Conservation (phyloP, 1,140 invertebrate species). For the Ostrea edulis region DNA sequence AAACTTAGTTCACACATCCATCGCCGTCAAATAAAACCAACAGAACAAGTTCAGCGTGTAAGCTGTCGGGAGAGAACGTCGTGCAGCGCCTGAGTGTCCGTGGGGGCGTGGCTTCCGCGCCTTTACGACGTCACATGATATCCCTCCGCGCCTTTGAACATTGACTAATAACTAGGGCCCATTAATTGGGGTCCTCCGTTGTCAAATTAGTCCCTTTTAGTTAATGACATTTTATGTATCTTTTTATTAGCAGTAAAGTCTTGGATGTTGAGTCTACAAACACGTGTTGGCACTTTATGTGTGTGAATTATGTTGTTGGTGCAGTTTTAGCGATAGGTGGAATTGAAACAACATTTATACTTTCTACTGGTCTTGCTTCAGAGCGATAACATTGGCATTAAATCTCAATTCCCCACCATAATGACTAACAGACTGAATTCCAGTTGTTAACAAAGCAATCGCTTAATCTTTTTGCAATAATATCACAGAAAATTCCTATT, state of each 20-base stretch:
- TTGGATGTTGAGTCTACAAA: conserved; percentile 43
- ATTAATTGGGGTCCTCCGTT: conserved; percentile 60
- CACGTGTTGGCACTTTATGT: conserved; percentile 46
- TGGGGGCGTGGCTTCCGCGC: conserved; percentile 47
- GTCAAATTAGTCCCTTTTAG: conserved; percentile 60
- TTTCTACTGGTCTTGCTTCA: conserved; percentile 1
- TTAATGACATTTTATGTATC: conserved; percentile 59
- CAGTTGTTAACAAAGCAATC: background rate
- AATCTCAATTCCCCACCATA: conserved; percentile 18
- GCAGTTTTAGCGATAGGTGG: conserved; percentile 48
- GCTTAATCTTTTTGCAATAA: background rate
- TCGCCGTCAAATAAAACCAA: conserved; percentile 45
- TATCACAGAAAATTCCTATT: too few species aligned
- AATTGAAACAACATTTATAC: conserved; percentile 54
- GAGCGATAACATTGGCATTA: conserved; percentile 29
- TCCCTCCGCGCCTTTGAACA: conserved; percentile 53
- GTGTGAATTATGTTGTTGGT: conserved; percentile 58
- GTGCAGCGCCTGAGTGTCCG: conserved; percentile 53
- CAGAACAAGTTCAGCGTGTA: conserved; percentile 34
- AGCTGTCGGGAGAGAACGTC: conserved; percentile 44
- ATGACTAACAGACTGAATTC: conserved; percentile 12
- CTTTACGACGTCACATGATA: conserved; percentile 51
- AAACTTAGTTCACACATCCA: conserved; percentile 47
- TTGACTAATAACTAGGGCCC: conserved; percentile 50
- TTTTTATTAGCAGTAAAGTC: conserved; percentile 57